These are phyloP conservation scores for Drosophila infuscata DNA, from an alignment of 2,888 invertebrate genomes.

Conservation along the genomic window DNA sequence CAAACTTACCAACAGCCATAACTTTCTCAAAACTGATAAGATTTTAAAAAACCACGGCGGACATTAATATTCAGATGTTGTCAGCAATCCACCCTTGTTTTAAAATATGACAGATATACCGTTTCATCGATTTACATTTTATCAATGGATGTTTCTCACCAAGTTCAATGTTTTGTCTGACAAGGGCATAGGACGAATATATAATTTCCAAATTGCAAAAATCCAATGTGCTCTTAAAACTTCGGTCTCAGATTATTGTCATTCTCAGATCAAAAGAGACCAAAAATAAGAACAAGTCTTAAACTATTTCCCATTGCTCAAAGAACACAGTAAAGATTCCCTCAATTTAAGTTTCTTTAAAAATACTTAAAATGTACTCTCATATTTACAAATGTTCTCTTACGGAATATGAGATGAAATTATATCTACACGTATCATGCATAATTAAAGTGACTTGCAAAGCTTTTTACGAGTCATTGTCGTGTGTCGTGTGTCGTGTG, in stretches of 20 bases:
- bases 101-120: no score
- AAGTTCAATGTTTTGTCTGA: background rate
- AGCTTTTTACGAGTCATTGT: constrained; percentile 8
- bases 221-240: background rate
- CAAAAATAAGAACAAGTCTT: no score
- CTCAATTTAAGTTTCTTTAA: background rate
- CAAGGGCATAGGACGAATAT: background rate
- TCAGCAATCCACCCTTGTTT: no score
- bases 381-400: background rate
- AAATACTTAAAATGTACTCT: background rate
- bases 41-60: background rate
- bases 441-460: constrained; percentile 8
- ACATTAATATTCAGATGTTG: no score
- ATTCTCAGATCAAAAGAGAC: no score
- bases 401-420: background rate
- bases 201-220: background rate
- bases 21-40: background rate
- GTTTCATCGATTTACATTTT: no score
- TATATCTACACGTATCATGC: background rate
- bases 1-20: background rate
- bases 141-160: no score
- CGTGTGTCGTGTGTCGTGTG: background rate
- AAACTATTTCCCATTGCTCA: background rate
- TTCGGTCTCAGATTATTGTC: background rate
- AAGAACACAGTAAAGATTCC: no score